These are phyloP conservation scores for Dynastes grantii DNA, from an alignment of 2,888 invertebrate species.

Conservation along the genomic window DNA sequence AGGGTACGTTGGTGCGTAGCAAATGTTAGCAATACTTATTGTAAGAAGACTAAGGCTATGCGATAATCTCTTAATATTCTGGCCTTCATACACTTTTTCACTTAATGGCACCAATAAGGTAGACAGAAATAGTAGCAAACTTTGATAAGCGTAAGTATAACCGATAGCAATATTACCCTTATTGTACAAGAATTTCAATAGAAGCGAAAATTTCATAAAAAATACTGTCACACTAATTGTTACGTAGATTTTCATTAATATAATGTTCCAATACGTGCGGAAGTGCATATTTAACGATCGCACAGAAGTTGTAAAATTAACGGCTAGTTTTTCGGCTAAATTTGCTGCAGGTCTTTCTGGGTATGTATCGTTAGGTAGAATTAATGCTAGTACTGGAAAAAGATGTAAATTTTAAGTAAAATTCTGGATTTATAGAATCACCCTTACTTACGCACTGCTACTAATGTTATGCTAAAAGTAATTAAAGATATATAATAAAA, in stretches of 20 bases:
- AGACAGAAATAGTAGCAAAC: constrained; percentile 34
- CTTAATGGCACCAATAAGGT: constrained; percentile 29
- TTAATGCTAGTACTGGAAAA: constrained; percentile 35
- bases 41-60: constrained; percentile 37
- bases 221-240: constrained; percentile 42
- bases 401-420: neutral
- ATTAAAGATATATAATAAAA: constrained; percentile 43
- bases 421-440: neutral
- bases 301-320: constrained; percentile 4
- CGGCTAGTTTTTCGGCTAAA: constrained; percentile 13
- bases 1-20: constrained; percentile 35
- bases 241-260: constrained; percentile 35
- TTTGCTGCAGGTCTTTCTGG: neutral
- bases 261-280: constrained; percentile 26
- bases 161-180: constrained; percentile 25
- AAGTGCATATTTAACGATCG: neutral
- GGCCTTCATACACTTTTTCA: constrained; percentile 18
- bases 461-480: neutral
- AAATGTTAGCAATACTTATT: constrained; percentile 40
- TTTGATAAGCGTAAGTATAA: constrained; percentile 43
- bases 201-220: constrained; percentile 46
- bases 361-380: constrained; percentile 20
- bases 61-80: constrained; percentile 37
- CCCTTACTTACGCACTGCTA: constrained; percentile 23
- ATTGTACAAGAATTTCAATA: constrained; percentile 36